A percentile compares a stretch with the other conserved stretches of the same genome.
Conservation (phyloP, 2,113 vertebrate species). For the Macaca mulatta region DNA sequence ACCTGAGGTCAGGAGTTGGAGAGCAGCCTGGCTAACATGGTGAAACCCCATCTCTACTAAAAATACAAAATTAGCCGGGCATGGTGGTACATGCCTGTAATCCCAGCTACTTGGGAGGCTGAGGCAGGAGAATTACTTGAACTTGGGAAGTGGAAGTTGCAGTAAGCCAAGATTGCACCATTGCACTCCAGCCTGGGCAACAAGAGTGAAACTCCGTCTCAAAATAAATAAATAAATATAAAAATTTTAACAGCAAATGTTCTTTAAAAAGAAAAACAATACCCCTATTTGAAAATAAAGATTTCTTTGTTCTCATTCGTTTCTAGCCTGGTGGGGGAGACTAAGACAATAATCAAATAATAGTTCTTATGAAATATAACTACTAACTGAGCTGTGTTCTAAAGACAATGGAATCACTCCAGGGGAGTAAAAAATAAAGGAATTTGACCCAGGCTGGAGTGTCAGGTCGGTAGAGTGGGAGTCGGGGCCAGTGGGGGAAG, state of each 20-base stretch:
- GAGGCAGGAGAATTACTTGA: too few species aligned
- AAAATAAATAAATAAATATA: too few species aligned
- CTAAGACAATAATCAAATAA: neutral
- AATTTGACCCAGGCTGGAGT: neutral
- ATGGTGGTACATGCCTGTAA: too few species aligned
- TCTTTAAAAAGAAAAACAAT: slow-evolving; percentile 13
- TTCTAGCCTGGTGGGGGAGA: neutral
- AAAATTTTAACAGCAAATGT: neutral
- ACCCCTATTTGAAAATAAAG: neutral
- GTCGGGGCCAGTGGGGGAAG: neutral
- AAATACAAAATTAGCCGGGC: too few species aligned
- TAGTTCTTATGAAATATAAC: neutral
- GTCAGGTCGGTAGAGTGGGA: neutral
- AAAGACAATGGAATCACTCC: neutral
- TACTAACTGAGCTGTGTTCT: neutral
- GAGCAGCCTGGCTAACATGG: too few species aligned
- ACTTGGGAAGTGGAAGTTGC: too few species aligned
- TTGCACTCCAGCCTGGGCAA: too few species aligned
- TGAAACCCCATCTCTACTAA: too few species aligned
- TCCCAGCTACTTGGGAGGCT: too few species aligned
- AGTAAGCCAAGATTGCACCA: too few species aligned
- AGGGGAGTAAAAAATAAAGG: neutral
- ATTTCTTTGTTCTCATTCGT: neutral
- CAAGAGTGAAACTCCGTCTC: too few species aligned
- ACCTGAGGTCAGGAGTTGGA: too few species aligned